Evolutionary conservation across 2,888 invertebrate species (phyloP).

Genomic region (Platypus cylindrus): DNA sequence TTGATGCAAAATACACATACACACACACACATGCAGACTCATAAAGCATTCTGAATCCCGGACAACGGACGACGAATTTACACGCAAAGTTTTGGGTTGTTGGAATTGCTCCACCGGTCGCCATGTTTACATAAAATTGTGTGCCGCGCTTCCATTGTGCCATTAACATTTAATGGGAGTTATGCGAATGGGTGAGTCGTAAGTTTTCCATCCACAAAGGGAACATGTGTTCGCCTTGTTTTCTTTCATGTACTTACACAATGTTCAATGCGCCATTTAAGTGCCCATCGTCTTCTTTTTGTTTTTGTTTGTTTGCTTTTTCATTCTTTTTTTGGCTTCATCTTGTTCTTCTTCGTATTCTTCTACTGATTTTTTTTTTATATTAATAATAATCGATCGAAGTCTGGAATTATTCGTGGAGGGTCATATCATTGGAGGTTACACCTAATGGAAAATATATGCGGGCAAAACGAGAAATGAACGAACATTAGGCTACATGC

Average conservation of each 20-base stretch:
- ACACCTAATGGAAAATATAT: too few species aligned
- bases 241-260: constrained; percentile 23
- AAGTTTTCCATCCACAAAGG: constrained; percentile 32
- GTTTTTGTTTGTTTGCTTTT: too few species aligned
- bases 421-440: too few species aligned
- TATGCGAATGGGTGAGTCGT: constrained; percentile 28
- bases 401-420: too few species aligned
- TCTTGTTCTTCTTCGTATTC: neutral
- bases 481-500: too few species aligned
- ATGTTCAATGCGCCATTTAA: constrained; percentile 24
- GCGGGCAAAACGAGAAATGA: too few species aligned
- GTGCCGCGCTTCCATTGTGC: constrained; percentile 34
- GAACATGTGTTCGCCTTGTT: constrained; percentile 34
- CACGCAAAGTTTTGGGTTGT: constrained; percentile 13
- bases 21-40: too few species aligned
- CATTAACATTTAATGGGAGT: constrained; percentile 37
- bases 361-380: too few species aligned
- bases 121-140: constrained; percentile 32
- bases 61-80: constrained; percentile 13
- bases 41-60: constrained; percentile 12
- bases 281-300: too few species aligned
- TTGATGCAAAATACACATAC: too few species aligned
- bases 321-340: constrained; percentile 2
- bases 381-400: too few species aligned
- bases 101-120: constrained; percentile 11